Conservation (phyloP, 2,888 invertebrate genomes). For the Diloba caeruleocephala region DNA sequence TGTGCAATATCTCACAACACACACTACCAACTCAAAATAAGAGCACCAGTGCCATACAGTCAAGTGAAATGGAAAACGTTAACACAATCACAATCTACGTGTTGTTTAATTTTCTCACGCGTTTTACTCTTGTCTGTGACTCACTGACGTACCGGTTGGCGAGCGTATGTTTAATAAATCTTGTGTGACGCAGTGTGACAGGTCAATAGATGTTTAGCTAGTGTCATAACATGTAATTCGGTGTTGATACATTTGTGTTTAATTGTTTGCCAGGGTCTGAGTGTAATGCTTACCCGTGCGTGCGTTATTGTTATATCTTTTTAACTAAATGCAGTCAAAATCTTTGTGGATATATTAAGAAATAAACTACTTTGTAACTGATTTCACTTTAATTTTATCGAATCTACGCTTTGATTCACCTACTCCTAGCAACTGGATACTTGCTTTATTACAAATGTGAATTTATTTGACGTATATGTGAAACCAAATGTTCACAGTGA, state of each 20-base stretch:
- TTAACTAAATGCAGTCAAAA: not conserved
- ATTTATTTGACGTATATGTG: too few species aligned
- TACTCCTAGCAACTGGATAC: too few species aligned
- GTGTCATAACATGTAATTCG: constrained; percentile 10
- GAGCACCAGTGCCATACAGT: constrained; percentile 47
- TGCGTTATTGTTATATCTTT: not conserved
- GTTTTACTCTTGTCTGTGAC: constrained; percentile 54
- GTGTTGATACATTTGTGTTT: constrained; percentile 17
- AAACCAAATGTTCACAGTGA: too few species aligned
- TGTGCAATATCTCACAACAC: constrained; percentile 41
- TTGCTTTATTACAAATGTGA: too few species aligned
- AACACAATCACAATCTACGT: constrained; percentile 49
- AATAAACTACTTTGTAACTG: too few species aligned
- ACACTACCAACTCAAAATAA: constrained; percentile 16
- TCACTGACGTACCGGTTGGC: constrained; percentile 38
- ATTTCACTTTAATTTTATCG: too few species aligned
- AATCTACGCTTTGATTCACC: too few species aligned
- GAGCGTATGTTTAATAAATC: constrained; percentile 47
- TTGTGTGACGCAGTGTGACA: constrained; percentile 47
- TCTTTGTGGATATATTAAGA: not conserved
- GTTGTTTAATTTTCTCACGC: constrained; percentile 79
- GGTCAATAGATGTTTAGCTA: constrained; percentile 7
- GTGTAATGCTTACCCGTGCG: constrained; percentile 3
- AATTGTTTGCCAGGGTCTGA: constrained; percentile 7
- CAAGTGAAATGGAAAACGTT: constrained; percentile 73